A percentile compares a stretch with the other conserved stretches of the same genome.
phyloP scores from a whole-genome alignment of 2,797 vertebrate genomes.

The Tapera naevia region DNA sequence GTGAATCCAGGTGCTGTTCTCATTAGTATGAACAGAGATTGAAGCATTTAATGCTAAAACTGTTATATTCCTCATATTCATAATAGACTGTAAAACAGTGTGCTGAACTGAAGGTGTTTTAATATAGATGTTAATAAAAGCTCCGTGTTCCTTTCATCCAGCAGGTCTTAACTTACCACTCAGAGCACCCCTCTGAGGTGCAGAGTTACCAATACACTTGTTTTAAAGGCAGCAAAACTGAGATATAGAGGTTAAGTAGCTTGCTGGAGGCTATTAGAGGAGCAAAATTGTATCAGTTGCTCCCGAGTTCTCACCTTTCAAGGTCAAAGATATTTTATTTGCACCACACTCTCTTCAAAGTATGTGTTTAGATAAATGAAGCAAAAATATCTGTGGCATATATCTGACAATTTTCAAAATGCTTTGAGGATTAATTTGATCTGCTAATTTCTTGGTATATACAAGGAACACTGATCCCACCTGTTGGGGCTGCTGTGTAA shows the following conservation, averaged over 20 bases:
- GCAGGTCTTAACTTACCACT: background rate
- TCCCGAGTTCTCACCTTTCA: background rate
- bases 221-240: conserved; percentile 10
- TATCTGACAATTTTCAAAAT: background rate
- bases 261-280: conserved; percentile 10
- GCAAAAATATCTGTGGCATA: background rate
- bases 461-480: background rate
- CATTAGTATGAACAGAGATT: background rate
- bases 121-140: conserved; percentile 14
- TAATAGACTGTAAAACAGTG: background rate
- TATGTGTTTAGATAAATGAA: background rate
- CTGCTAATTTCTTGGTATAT: background rate
- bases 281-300: background rate
- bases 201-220: background rate
- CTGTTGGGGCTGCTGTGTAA: background rate
- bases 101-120: background rate
- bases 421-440: conserved; percentile 7
- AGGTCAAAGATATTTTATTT: background rate
- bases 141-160: background rate
- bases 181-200: background rate
- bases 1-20: background rate
- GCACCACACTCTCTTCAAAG: background rate
- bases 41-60: background rate
- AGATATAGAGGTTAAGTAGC: background rate
- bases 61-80: background rate